Base-by-base conservation (phyloP, 2,113 vertebrate species). In the Nestor notabilis region DNA sequence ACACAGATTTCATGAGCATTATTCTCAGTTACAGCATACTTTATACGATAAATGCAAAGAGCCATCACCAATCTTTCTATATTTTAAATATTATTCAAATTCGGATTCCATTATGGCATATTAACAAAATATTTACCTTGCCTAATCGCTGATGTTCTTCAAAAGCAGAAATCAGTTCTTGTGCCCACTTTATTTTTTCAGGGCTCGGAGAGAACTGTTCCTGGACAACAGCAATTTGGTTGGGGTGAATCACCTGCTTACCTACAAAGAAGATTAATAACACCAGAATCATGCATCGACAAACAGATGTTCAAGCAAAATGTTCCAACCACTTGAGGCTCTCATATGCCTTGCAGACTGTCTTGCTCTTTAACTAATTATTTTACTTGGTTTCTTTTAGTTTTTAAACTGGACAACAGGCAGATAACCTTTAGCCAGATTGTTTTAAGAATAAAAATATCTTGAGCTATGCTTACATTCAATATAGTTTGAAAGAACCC, bases 171-270 rank as follows among this genome's bases (percentile, higher is more conserved):
- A 99, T 99, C 96, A 99, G 98, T 97, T 99, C 99, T 93, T 97
- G 97, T 52, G 99, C 99, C 99, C 99, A 99, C 97, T 98, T 98
- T 94, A 99, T 97, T 97, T 98, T 99, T 97, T 99, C 99, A 80
- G 97, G 97, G 97, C 98, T 99, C 3, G 99, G 99, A 91, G 99
- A 99, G 97, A 99, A 99, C 98, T 99, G 99, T 86, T 99, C 99
- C 96, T 99, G 99, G 91, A 99, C 99, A 96, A 98, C 97, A 55
- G 98, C 97, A 89, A 99, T 98, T 98, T 99, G 99, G 96, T 98
- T 99, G 35, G 99, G 99, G 97, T 99, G 99, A 98, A 99, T 99
- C 96, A 99, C 99, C 98, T 99, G 99, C 98, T 99, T 99, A 97
- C 99, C 99, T 99, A 98, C 83, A 90, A 97, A 97, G 92, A 97